Evolutionary conservation across 2,113 vertebrate genomes (phyloP).

Genomic region (Chloebia gouldiae): DNA sequence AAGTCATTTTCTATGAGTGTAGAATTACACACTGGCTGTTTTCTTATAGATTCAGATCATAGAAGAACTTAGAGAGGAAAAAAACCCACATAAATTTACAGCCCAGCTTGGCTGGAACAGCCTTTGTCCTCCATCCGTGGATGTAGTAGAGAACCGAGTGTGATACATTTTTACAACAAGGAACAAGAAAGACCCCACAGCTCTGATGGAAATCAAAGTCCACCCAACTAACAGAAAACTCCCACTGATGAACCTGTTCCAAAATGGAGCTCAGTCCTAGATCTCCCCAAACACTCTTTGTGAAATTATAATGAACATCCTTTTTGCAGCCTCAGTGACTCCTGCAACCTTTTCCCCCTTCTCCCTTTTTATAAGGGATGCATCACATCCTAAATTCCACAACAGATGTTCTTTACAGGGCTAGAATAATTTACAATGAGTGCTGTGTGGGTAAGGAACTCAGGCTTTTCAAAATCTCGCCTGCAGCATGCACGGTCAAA

Average conservation of each 20-base stretch:
- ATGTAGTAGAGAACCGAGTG: neutral
- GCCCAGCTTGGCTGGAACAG: neutral
- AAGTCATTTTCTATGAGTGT: neutral
- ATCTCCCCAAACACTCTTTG: neutral
- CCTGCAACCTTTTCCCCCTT: neutral
- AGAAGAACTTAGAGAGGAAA: neutral
- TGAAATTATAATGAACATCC: neutral
- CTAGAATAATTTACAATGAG: neutral
- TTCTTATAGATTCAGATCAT: constrained; percentile 23
- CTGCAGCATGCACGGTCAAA: neutral
- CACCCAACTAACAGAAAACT: neutral
- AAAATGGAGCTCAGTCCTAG: neutral
- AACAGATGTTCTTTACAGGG: constrained; percentile 44
- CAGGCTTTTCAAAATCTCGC: neutral
- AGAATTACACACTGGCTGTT: constrained; percentile 29
- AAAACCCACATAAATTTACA: neutral
- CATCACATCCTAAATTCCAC: constrained; percentile 10
- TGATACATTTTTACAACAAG: neutral
- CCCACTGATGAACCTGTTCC: neutral
- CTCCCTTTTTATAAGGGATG: neutral
- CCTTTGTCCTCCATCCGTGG: neutral
- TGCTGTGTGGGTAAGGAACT: neutral
- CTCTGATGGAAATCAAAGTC: neutral
- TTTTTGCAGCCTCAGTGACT: neutral
- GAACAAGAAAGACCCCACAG: neutral